Evolutionary conservation across 2,888 invertebrate species (phyloP), one percentile per base, ranked within the genome.

Genomic region (Melinaea menophilus): DNA sequence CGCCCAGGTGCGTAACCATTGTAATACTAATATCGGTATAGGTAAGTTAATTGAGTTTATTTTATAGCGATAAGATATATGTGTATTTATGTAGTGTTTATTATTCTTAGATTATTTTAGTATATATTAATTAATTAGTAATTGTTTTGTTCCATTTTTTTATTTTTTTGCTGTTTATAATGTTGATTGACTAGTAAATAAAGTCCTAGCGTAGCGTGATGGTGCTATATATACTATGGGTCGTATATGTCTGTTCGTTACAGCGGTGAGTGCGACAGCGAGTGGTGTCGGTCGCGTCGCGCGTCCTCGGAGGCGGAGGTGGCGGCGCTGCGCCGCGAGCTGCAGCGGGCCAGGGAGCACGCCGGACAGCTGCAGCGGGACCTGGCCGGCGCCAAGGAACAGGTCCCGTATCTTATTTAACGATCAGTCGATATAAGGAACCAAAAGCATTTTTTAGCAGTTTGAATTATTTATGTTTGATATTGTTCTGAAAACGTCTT

Each of bases 241-340:
- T 46, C 45, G 13, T 47, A 47, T 31, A 0, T 9, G 11, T n/a
- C n/a, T 31, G 31, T 51, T 31, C 31, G 5, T 13, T 47, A 1
- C 67, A 86, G 84, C 48, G 84, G 83, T 5, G 86, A 86, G 68
- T 90, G 90, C 64, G 85, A 84, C 37, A 86, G 74, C 75, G 83
- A 82, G 71, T 76, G 85, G 94, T 81, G 92, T 79, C 76, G 93
- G 66, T 67, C 93, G 80, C 78, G 95, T 90, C 79, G 93, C 80
- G 54, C 93, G 82, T 69, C 94, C 82, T 69, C 84, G 73, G 85
- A 86, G 61, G 69, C 85, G 34, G 87, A 81, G 75, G 78, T 78
- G 74, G 85, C 72, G 75, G 80, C 79, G 63, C 71, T 87, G 63
- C 96, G 79, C 93, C 97, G 80, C 2, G 89, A 90, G 62, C 72